phyloP scores from a whole-genome alignment of 2,797 vertebrate species.

The Pangasius mekongensis region DNA sequence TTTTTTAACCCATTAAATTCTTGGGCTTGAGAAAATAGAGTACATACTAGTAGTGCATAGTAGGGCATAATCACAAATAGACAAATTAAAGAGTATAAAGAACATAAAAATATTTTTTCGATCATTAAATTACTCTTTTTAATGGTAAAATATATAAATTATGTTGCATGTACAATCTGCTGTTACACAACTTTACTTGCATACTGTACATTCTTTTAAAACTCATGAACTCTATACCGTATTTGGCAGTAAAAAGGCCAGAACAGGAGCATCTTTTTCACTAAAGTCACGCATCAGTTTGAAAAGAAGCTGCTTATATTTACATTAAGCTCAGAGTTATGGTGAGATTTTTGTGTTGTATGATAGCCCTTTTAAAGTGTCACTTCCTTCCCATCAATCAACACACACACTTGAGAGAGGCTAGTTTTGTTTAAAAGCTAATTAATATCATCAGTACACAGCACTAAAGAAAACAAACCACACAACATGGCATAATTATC shows the following conservation, averaged over 20 bases:
- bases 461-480: neutral
- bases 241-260: neutral
- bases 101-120: neutral
- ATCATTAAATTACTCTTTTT: neutral
- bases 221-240: neutral
- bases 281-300: neutral
- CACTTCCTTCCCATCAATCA: neutral
- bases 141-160: neutral
- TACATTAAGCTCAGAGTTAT: neutral
- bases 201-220: neutral
- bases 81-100: neutral
- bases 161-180: neutral
- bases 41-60: neutral
- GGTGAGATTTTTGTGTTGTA: neutral
- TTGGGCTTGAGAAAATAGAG: neutral
- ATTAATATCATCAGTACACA: conserved; percentile 6
- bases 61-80: neutral
- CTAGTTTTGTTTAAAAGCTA: conserved; percentile 6
- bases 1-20: neutral
- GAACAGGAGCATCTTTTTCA: neutral
- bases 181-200: neutral
- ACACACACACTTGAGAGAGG: neutral
- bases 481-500: conserved; percentile 1
- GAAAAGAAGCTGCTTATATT: neutral
- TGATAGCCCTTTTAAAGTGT: neutral